Conservation (phyloP, 2,797 vertebrate genomes). For the Phrynocephalus guinanensis region DNA sequence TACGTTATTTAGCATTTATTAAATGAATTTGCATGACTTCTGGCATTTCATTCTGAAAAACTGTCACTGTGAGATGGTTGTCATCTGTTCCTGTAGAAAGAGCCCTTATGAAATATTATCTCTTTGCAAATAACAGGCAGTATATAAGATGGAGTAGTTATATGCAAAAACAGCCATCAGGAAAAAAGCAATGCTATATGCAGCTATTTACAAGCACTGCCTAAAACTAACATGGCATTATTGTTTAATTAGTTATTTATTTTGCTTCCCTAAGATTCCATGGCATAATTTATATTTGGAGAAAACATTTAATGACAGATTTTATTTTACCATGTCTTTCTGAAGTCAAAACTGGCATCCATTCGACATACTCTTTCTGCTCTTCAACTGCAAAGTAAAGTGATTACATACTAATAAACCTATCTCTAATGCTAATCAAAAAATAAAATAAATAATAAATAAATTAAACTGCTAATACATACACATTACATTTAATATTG, state of each 20-base stretch:
- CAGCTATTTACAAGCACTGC: neutral
- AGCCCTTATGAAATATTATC: neutral
- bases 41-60: neutral
- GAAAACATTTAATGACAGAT: conserved; percentile 8
- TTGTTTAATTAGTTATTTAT: conserved; percentile 43
- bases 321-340: conserved; percentile 2
- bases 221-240: conserved; percentile 30
- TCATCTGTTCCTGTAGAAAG: neutral
- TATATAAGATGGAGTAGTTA: neutral
- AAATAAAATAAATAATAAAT: too few species aligned
- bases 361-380: neutral
- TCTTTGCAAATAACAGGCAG: neutral
- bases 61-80: neutral
- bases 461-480: neutral
- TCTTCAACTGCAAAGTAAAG: conserved; percentile 1
- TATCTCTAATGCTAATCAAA: neutral
- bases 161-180: neutral
- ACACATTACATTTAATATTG: neutral
- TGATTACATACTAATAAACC: neutral
- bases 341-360: neutral
- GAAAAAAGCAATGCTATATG: neutral
- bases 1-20: conserved; percentile 20
- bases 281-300: conserved; percentile 34
- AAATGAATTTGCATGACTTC: neutral
- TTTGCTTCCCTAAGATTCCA: neutral